phyloP scores from a whole-genome alignment of 2,888 invertebrate species.

The Harpalus rubripes region DNA sequence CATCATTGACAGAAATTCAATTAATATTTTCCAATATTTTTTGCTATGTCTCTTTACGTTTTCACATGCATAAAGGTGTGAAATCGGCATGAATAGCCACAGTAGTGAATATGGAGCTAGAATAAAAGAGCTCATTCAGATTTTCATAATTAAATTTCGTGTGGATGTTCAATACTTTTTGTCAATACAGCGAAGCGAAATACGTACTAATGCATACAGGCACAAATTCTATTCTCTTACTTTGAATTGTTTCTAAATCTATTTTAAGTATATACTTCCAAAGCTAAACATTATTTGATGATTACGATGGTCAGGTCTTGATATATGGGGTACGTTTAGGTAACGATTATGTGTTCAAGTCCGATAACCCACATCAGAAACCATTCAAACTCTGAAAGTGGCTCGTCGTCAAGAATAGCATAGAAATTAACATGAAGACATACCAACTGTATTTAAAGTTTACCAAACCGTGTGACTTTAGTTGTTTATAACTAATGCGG shows the following conservation, averaged over 20 bases:
- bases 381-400: no score
- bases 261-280: background rate
- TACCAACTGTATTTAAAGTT: no score
- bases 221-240: background rate
- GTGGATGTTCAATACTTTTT: constrained; percentile 23
- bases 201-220: background rate
- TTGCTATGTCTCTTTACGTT: constrained; percentile 27
- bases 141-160: constrained; percentile 28
- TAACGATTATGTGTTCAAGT: no score
- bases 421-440: no score
- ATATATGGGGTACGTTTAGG: no score
- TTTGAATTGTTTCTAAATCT: background rate
- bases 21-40: constrained; percentile 52
- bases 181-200: background rate
- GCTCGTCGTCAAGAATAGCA: no score
- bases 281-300: no score
- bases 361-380: no score
- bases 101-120: constrained; percentile 9
- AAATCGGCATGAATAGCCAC: constrained; percentile 42
- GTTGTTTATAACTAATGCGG: no score
- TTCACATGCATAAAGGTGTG: constrained; percentile 18
- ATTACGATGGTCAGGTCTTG: no score
- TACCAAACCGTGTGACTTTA: no score
- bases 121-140: constrained; percentile 29
- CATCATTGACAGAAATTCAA: constrained; percentile 32